Evolutionary conservation across 2,888 invertebrate species (phyloP).

Genomic region (Lasioglossum pauxillum): DNA sequence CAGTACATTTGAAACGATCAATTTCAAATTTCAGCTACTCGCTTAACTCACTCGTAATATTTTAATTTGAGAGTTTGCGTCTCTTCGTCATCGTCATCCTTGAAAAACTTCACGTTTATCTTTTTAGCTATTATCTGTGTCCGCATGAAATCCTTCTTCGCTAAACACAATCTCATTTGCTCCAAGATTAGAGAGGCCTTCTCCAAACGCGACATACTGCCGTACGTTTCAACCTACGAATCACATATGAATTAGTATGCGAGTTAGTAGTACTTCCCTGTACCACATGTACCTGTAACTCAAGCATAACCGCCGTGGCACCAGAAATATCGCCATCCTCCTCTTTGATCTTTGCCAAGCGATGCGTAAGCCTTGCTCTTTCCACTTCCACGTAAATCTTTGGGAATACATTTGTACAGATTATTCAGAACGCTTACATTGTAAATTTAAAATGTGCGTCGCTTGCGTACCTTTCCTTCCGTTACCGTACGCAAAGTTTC

Average conservation of each 20-base stretch:
- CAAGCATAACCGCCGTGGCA: conserved; percentile 97
- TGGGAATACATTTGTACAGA: conserved; percentile 42
- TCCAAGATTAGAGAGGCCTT: conserved; percentile 98
- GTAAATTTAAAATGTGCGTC: background rate
- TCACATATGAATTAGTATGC: background rate
- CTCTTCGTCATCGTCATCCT: conserved; percentile 88
- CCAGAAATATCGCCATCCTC: conserved; percentile 93
- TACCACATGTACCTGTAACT: conserved; percentile 89
- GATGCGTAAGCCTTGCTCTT: conserved; percentile 97
- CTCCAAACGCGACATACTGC: conserved; percentile 99
- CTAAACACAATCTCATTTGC: conserved; percentile 98
- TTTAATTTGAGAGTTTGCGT: conserved; percentile 88
- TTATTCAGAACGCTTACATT: background rate
- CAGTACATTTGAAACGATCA: background rate
- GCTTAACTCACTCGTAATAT: conserved; percentile 87
- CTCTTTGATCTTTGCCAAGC: conserved; percentile 93
- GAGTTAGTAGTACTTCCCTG: background rate
- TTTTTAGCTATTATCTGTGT: conserved; percentile 99
- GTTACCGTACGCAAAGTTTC: conserved; percentile 98
- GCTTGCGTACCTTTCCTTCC: conserved; percentile 95
- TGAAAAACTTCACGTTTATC: conserved; percentile 98
- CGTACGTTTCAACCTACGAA: conserved; percentile 95
- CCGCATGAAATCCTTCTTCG: conserved; percentile 97
- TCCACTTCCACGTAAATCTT: conserved; percentile 99
- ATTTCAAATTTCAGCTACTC: no score